Evolutionary conservation across 2,113 vertebrate genomes (phyloP), one percentile per base, ranked within the genome.

Genomic region (Leptosomus discolor): DNA sequence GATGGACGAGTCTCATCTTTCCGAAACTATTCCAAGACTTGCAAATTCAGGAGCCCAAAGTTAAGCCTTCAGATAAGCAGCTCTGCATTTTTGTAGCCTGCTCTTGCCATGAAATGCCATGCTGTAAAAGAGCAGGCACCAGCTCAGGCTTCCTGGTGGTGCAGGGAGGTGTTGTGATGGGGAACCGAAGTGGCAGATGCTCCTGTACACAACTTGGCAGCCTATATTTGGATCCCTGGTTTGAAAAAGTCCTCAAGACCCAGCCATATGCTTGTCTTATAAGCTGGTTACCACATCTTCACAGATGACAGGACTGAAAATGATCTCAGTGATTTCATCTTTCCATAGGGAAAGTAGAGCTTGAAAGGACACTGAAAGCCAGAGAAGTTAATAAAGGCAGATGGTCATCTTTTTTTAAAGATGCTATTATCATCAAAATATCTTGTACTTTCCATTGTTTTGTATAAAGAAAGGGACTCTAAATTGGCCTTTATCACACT

Each of bases 401-500:
- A 89, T 85, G 85, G 84, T 57, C 90, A 84, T 75, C 71, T 46
- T 39, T 80, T 82, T 81, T 26, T 6, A 87, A 93, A 95, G 27
- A 78, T 54, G 60, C 41, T 61, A 90, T 96, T 94, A 94, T 54
- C 80, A 87, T 92, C 56, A 90, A 84, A 88, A 85, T 84, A 87
- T 81, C 86, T 85, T 82, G 43, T 82, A 89, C 61, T 92, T 93
- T 75, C 63, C 54, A 90, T 88, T 90, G 93, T 95, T 95, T 92
- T 67, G 36, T 92, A 73, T 69, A 84, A 87, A 79, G 63, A 67
- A 93, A 95, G 86, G 76, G 74, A 90, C 63, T 95, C 63, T 68
- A 85, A 95, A 93, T 76, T 70, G 74, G 63, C 75, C 95, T 97
- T 96, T 92, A 92, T 91, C 84, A 36, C 91, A 73, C 67, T 80